These are phyloP conservation scores for Drosophila navojoa DNA, from an alignment of 1,140 invertebrate genomes.

Conservation along the genomic window DNA sequence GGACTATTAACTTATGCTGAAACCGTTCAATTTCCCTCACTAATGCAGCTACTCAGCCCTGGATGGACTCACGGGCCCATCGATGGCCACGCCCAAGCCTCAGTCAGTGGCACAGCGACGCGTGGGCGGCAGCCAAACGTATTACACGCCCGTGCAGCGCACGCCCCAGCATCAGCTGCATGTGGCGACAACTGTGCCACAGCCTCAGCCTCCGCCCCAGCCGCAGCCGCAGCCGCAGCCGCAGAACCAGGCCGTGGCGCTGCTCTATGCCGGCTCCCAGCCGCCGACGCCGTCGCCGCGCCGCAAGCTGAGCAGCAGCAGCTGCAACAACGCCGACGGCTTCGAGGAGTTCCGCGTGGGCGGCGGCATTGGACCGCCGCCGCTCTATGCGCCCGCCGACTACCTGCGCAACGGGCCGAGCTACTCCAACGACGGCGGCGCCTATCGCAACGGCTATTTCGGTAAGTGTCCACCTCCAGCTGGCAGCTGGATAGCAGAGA, in stretches of 20 bases:
- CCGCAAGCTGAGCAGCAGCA: constrained; percentile 88
- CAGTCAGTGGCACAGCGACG: constrained; percentile 57
- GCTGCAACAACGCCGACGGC: constrained; percentile 50
- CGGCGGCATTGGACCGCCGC: constrained; percentile 61
- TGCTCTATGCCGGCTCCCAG: constrained; percentile 77
- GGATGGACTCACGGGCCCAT: not conserved
- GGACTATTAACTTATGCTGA: too few species aligned
- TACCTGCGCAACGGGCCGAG: constrained; percentile 82
- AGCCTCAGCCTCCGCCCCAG: constrained; percentile 56
- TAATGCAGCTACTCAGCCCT: constrained; percentile 23
- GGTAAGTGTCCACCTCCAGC: constrained; percentile 46
- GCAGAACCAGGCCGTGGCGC: constrained; percentile 81
- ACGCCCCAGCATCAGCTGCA: constrained; percentile 70
- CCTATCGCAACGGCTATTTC: constrained; percentile 78
- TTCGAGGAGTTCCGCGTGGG: constrained; percentile 75
- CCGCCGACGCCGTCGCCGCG: constrained; percentile 89
- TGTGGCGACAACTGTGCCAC: constrained; percentile 51
- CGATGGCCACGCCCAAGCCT: constrained; percentile 31
- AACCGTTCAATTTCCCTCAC: not conserved
- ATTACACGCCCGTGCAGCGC: constrained; percentile 68
- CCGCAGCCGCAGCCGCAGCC: constrained; percentile 68
- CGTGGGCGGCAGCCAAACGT: constrained; percentile 64
- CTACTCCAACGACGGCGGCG: constrained; percentile 77
- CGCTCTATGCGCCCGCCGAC: constrained; percentile 84
- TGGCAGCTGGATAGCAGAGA: too few species aligned